Evolutionary conservation across 2,113 vertebrate species (phyloP).

Genomic region (Corythaixoides concolor): DNA sequence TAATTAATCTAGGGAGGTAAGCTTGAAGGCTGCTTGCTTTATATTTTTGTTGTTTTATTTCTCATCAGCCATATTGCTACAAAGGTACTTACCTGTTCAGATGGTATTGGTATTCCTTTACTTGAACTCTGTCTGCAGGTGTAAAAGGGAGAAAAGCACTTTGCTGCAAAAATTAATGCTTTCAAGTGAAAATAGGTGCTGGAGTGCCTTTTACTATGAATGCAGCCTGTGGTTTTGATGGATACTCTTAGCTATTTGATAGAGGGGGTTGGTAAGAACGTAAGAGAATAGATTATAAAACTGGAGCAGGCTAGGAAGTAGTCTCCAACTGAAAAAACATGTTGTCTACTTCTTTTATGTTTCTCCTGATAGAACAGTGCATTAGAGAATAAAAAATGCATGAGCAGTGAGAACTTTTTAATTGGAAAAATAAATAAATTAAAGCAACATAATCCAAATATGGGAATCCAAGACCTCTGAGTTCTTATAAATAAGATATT

Average conservation of each 20-base stretch:
- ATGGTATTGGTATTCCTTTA: neutral
- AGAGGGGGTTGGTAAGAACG: slow-evolving; percentile 24
- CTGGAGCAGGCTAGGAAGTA: neutral
- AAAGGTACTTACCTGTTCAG: neutral
- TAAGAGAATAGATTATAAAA: slow-evolving; percentile 46
- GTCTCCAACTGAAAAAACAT: slow-evolving; percentile 9
- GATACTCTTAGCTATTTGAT: neutral
- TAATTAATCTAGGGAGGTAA: neutral
- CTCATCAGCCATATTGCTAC: neutral
- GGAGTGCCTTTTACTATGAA: slow-evolving; percentile 27
- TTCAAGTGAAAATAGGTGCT: neutral
- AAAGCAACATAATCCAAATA: slow-evolving; percentile 6
- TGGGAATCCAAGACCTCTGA: neutral
- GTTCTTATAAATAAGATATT: slow-evolving; percentile 40
- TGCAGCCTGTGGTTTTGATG: slow-evolving; percentile 23
- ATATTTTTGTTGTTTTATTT: neutral
- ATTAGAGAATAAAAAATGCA: slow-evolving; percentile 62
- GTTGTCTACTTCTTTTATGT: slow-evolving; percentile 51
- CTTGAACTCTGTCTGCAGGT: neutral
- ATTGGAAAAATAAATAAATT: slow-evolving; percentile 67
- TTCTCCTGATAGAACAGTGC: slow-evolving; percentile 17
- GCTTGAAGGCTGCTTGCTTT: neutral
- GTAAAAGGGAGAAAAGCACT: neutral
- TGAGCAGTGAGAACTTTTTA: slow-evolving; percentile 48
- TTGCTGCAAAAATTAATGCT: slow-evolving; percentile 28